Evolutionary conservation across 2,113 vertebrate species (phyloP).

Genomic region (Delphinus delphis): DNA sequence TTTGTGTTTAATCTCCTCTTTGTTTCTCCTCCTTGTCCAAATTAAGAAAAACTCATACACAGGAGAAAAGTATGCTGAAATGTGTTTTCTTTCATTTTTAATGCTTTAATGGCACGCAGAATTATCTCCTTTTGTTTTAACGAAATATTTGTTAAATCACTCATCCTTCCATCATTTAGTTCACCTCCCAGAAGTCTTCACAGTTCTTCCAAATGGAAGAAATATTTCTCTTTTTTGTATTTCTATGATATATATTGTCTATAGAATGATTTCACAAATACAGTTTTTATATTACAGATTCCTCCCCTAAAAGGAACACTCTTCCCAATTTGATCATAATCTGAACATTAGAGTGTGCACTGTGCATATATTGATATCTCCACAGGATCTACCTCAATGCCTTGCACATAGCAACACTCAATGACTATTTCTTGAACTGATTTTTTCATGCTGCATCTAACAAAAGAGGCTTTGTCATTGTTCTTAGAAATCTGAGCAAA

Average conservation of each 20-base stretch:
- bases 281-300: not conserved
- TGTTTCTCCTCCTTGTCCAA: not conserved
- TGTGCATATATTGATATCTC: rapidly evolving
- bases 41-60: not conserved
- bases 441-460: not conserved
- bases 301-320: not conserved
- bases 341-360: not conserved
- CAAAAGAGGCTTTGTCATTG: not conserved
- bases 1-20: slow-evolving; percentile 18
- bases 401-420: not conserved
- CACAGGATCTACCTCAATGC: not conserved
- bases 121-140: not conserved
- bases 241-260: not conserved
- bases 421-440: not conserved
- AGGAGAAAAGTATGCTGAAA: not conserved
- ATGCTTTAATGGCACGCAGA: not conserved
- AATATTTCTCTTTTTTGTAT: not conserved
- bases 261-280: not conserved
- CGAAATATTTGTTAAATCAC: not conserved
- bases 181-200: not conserved
- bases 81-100: not conserved
- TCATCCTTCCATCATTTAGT: not conserved
- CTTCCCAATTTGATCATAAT: not conserved
- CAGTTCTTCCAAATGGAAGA: not conserved
- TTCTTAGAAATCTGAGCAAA: not conserved